Evolutionary conservation across 2,888 invertebrate genomes (phyloP), one percentile per base, ranked within the genome.

Genomic region (Agriotes lineatus): DNA sequence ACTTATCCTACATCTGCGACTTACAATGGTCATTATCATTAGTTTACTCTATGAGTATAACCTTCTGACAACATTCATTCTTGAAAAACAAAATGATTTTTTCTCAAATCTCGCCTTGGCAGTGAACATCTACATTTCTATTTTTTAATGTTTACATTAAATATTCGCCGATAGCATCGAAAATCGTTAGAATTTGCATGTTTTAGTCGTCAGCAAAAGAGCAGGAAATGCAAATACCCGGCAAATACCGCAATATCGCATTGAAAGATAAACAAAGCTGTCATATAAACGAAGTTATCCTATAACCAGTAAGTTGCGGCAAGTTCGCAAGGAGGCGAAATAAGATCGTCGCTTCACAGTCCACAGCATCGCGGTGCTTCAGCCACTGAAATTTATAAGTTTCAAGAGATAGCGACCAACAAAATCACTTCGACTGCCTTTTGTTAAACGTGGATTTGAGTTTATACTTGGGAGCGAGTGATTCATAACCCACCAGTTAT

Each of bases 361-460:
- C 52, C 52, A 35, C 6, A 52, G 52, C 52, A 19, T 52, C 18
- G n/a, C 52, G 30, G 18, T 48, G 45, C 48, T 60, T 33, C 22
- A 45, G 20, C 25, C 30, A 45, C 39, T 37, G 52, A 52, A 61
- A 61, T 61, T 61, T 61, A 52, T 61, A 50, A 60, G 60, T 61
- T 50, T 61, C 33, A 61, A 14, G 60, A 60, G 45, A 12, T 30
- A 33, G 59, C 12, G 22, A 48, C 22, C 25, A 25, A 25, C 25
- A 25, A 25, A 25, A 25, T 25, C 25, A 25, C 25, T 39, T 39
- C 39, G 39, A 25, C 3, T 25, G 25, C 25, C 25, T 42, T 42
- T 42, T 42, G 42, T 42, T 48, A 48, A 48, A 48, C 19, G 19
- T 48, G 48, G 20, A 20, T 48, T 48, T 48, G 48, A 48, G 22